phyloP scores from a whole-genome alignment of 2,797 vertebrate species.

The Passerculus sandwichensis region DNA sequence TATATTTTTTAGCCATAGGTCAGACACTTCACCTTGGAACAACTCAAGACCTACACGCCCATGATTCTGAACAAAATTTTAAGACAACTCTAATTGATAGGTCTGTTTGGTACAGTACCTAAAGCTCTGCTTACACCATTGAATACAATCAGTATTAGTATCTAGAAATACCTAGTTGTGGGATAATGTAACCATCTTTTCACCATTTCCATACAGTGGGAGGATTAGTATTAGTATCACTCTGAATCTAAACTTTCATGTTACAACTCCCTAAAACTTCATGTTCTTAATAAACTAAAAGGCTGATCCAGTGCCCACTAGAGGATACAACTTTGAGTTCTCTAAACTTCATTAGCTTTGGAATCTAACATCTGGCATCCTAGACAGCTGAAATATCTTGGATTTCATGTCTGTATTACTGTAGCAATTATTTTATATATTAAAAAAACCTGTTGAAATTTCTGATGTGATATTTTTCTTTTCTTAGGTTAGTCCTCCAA shows the following conservation, averaged over 20 bases:
- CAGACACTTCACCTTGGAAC: background rate
- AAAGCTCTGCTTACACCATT: background rate
- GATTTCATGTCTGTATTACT: background rate
- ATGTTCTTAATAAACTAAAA: conserved; percentile 30
- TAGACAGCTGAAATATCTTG: background rate
- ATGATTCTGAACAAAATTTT: background rate
- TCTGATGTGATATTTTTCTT: conserved; percentile 7
- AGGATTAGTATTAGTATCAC: conserved; percentile 16
- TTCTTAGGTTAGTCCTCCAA: background rate
- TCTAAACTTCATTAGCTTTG: conserved; percentile 10
- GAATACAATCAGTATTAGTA: background rate
- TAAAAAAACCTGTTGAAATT: background rate
- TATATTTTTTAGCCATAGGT: background rate
- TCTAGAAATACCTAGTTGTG: background rate
- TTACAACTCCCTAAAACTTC: background rate
- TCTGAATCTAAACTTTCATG: background rate
- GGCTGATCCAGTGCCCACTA: background rate
- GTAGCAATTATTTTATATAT: background rate
- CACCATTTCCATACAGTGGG: background rate
- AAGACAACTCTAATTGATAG: conserved; percentile 2
- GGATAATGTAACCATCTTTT: background rate
- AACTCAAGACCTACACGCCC: conserved; percentile 18
- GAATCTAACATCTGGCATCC: background rate
- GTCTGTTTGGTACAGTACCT: background rate
- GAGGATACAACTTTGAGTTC: background rate